Evolutionary conservation across 2,113 vertebrate species (phyloP), one percentile per base, ranked within the genome.

Genomic region (Pteruthius melanotis): DNA sequence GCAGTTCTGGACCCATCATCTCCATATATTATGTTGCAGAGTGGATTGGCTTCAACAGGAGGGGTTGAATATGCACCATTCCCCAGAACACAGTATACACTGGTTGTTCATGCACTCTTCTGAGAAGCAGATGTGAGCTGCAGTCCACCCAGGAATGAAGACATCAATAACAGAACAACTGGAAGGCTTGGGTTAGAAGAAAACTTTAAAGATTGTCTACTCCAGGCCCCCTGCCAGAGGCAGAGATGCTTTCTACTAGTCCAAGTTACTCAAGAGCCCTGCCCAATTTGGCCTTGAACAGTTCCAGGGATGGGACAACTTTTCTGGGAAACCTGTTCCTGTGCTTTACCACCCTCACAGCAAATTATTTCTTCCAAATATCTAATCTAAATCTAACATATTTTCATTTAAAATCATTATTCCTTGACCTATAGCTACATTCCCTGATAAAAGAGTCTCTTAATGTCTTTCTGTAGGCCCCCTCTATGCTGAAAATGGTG

Each of bases 161-260:
- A 40, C 6, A 44, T 30, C 16, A 37, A 21, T 33, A 49, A 52
- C 1, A 72, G 26, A 68, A 64, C 37, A 6, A 40, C 3, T 45
- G 56, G 49, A 53, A 13, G 2, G 2, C 60, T 79, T 63, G 23
- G 2, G 7, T 57, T 57, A 14, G 42, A 80, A 92, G 9, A 15
- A 24, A 50, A 15, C 1, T 39, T 76, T 28, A 27, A 83, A 52
- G 8, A 11, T 27, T 33, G 17, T 9, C 15, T 45, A 31, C 7
- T 27, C 15, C 52, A 47, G 17, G 1, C 2, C 9, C 8, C 0
- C 15, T 44, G 20, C 2, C 22, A 20, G 9, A 24, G 27, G 4
- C 15, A 72, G 45, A 24, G 31, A 50, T 30, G 31, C 0, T 27
- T 47, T 22, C 5, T 17, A 56, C 26, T 27, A 26, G 13, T 69